phyloP scores from a whole-genome alignment of 2,113 vertebrate species.

The Scolopax mira region DNA sequence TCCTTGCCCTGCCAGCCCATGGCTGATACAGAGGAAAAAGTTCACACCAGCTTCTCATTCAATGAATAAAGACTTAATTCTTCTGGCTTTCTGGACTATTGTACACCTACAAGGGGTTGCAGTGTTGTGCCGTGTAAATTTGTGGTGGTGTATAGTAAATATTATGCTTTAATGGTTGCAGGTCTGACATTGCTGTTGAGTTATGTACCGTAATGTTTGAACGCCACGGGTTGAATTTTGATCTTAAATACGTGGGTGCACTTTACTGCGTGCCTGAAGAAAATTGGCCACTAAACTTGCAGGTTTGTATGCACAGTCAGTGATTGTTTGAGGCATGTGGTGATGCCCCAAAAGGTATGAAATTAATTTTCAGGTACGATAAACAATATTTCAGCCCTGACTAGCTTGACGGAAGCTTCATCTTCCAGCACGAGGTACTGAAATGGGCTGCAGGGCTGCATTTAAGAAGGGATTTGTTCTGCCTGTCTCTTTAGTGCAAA shows the following conservation, averaged over 20 bases:
- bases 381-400: conserved; percentile 59
- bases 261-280: neutral
- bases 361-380: conserved; percentile 69
- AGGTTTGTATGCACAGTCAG: conserved; percentile 1
- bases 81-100: neutral
- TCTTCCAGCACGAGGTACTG: conserved; percentile 20
- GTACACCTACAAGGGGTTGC: neutral
- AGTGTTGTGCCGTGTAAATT: neutral
- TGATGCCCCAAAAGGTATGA: conserved; percentile 53
- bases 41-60: neutral
- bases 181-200: conserved; percentile 39
- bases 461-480: conserved; percentile 47
- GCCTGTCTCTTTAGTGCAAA: neutral
- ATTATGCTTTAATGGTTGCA: neutral
- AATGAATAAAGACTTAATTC: neutral
- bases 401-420: conserved; percentile 8
- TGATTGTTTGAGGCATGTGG: neutral
- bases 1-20: neutral
- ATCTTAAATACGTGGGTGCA: conserved; percentile 22
- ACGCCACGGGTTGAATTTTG: neutral
- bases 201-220: conserved; percentile 29
- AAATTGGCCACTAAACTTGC: conserved; percentile 39
- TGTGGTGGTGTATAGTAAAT: conserved; percentile 33
- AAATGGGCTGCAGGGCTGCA: conserved; percentile 29
- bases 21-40: neutral